Conservation (phyloP, 2,888 invertebrate species). For the Sphaerophoria taeniata region DNA sequence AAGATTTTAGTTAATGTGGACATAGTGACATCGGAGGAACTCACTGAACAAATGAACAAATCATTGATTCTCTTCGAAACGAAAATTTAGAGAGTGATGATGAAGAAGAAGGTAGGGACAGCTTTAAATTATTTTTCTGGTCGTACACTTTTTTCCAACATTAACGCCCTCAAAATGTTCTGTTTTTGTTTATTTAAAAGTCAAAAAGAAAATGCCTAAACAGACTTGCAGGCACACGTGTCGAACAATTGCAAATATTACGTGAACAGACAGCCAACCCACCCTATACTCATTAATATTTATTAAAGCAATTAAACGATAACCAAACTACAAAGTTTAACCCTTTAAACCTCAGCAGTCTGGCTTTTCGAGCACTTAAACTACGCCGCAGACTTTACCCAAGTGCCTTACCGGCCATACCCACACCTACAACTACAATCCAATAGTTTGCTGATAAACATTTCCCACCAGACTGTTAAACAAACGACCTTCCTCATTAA, state of each 20-base stretch:
- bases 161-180: too few relatives aligned
- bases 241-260: not conserved
- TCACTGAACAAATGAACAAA: too few relatives aligned
- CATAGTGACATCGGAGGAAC: too few relatives aligned
- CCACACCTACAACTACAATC: not conserved
- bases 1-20: too few relatives aligned
- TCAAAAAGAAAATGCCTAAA: too few relatives aligned
- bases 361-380: conserved; percentile 3
- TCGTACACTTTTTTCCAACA: too few relatives aligned
- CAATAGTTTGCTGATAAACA: not conserved
- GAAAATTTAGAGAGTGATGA: too few relatives aligned
- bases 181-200: too few relatives aligned
- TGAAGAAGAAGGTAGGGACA: too few relatives aligned
- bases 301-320: conserved; percentile 22
- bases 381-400: conserved; percentile 1
- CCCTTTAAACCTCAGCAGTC: conserved; percentile 15
- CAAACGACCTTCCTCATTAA: conserved; percentile 16
- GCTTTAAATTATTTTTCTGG: too few relatives aligned
- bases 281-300: conserved; percentile 3
- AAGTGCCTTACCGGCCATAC: not conserved
- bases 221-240: not conserved
- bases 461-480: conserved; percentile 1
- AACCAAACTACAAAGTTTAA: conserved; percentile 2
- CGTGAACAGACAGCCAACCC: not conserved
- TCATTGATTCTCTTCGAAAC: too few relatives aligned